Evolutionary conservation across 2,113 vertebrate genomes (phyloP).

Genomic region (Varanus salvator): DNA sequence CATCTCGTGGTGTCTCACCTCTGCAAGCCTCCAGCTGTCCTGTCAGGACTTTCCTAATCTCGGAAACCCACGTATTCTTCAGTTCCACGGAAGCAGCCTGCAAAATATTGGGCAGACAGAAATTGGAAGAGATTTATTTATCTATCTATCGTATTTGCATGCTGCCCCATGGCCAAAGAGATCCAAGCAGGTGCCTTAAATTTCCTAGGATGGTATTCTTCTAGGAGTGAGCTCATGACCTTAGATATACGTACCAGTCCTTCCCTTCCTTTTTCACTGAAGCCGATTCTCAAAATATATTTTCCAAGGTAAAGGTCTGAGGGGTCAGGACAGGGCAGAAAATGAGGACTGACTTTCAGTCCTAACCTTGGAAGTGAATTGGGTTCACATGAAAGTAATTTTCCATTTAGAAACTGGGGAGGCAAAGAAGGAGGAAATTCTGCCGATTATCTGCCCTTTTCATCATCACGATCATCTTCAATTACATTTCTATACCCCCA

Average conservation of each 20-base stretch:
- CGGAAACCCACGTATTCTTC: slow-evolving; percentile 94
- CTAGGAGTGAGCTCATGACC: not conserved
- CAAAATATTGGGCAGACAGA: slow-evolving; percentile 58
- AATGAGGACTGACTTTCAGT: not conserved
- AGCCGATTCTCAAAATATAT: not conserved
- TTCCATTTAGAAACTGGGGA: not conserved
- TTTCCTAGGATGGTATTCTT: not conserved
- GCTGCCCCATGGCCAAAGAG: too few species aligned
- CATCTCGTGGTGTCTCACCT: slow-evolving; percentile 75
- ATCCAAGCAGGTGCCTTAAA: not conserved
- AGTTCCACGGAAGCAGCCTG: slow-evolving; percentile 93
- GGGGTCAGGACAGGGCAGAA: not conserved
- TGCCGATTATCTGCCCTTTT: not conserved
- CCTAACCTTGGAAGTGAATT: too few species aligned
- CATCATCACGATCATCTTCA: too few species aligned
- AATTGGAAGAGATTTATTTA: slow-evolving; percentile 6
- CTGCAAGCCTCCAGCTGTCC: slow-evolving; percentile 89
- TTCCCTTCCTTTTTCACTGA: not conserved
- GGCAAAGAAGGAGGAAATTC: not conserved
- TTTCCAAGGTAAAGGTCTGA: not conserved
- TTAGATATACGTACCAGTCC: not conserved
- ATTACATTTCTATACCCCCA: too few species aligned
- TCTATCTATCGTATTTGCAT: too few species aligned
- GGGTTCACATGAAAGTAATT: not conserved
- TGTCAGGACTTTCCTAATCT: slow-evolving; percentile 93